Base-by-base conservation (phyloP, 1,140 invertebrate species). In the Zaprionus inermis region DNA sequence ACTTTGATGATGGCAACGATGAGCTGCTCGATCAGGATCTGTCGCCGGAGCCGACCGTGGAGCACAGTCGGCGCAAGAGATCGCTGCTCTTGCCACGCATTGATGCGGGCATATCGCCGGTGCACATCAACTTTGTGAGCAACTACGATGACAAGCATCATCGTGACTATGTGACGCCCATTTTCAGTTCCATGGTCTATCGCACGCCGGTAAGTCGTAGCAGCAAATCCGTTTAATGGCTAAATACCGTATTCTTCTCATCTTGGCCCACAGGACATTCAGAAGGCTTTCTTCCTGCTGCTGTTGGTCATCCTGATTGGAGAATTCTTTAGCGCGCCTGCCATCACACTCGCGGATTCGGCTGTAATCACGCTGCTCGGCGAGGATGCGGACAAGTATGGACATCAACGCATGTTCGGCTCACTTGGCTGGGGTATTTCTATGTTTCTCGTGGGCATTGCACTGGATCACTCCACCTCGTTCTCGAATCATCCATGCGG, bases 401-500 rank as follows among this genome's bases (percentile, higher is more conserved):
- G 98, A 0, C 96, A 98, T 76, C 98, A 99, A 93, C 95, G 98
- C 77, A 99, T 99, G 97, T 99, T 99, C 91, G 99, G 99, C 0
- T 99, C 98, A 30, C 93, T 99, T 52, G 99, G 99, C 20, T 99
- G 98, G 98, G 98, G 97, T 30, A 93, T 99, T 68, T 97, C 98
- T 11, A 99, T 99, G 98, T 99, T 99, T 92, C 97, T 99, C 91
- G 97, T 99, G 51, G 98, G 98, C 38, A 98, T 99, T 77, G 98
- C 97, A n/a, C 93, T 99, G 44, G 99, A 99, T 93, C 98, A 99
- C 91, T 98, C 98, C 91, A 99, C 95, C 74, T 96, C 94, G 83
- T 99, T 97, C 93, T 97, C 95, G 11, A 94, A 96, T 78, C 97
- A 98, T 93, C 98, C 98, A 0, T 99, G 98, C 91, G 96, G 95